Percentiles rank a stretch among this genome's conserved stretches.
Evolutionary conservation across 2,888 invertebrate genomes (phyloP).

Genomic region (Allophyes oxyacanthae): DNA sequence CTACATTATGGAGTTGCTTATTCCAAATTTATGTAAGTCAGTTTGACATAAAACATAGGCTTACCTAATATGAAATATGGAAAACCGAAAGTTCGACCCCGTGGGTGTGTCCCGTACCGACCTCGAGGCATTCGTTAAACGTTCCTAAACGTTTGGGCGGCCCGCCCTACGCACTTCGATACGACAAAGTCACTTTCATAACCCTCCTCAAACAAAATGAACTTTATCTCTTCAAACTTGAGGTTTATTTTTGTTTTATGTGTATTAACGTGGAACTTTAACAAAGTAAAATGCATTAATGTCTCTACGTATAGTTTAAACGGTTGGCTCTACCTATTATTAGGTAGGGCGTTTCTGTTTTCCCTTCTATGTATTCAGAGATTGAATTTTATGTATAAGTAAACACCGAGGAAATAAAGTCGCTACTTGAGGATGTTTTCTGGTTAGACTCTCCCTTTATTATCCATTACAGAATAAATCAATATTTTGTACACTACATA

Average conservation of each 20-base stretch:
- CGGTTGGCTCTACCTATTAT: conserved; percentile 75
- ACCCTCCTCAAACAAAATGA: conserved; percentile 49
- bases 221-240: conserved; percentile 60
- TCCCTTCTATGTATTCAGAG: conserved; percentile 52
- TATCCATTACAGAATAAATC: no score
- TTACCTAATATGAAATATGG: conserved; percentile 54
- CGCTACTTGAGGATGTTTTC: neutral
- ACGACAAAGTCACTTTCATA: conserved; percentile 64
- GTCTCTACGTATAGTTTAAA: conserved; percentile 82
- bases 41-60: conserved; percentile 20
- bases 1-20: neutral
- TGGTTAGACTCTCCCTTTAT: no score
- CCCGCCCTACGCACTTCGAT: conserved; percentile 84
- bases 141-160: conserved; percentile 89
- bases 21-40: conserved; percentile 14
- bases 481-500: no score
- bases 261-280: conserved; percentile 67
- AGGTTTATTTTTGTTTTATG: conserved; percentile 45
- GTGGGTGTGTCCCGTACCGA: conserved; percentile 82
- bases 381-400: conserved; percentile 22
- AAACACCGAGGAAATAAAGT: conserved; percentile 11
- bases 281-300: conserved; percentile 68
- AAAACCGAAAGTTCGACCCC: conserved; percentile 55
- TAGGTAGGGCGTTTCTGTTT: conserved; percentile 75
- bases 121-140: conserved; percentile 84